These are phyloP conservation scores for Morone chrysops DNA, from an alignment of 2,113 vertebrate genomes.

Conservation along the genomic window DNA sequence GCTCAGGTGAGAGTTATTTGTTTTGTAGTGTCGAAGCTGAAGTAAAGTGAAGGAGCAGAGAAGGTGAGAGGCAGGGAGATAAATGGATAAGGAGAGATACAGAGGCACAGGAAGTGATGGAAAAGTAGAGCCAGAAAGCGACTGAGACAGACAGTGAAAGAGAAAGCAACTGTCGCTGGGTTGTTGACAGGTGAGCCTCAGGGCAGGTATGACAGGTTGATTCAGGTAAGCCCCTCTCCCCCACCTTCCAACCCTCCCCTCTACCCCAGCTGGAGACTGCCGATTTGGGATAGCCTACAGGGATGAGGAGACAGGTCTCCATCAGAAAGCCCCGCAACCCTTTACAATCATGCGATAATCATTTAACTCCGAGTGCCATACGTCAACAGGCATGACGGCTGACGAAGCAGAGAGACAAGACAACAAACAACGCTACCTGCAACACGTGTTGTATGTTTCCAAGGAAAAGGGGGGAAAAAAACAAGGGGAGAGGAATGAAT, in stretches of 20 bases:
- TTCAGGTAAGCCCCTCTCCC: slow-evolving; percentile 72
- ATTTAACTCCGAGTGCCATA: slow-evolving; percentile 70
- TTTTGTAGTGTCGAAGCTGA: slow-evolving; percentile 62
- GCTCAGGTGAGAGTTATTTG: slow-evolving; percentile 74
- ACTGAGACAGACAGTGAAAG: slow-evolving; percentile 64
- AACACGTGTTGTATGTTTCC: slow-evolving; percentile 31
- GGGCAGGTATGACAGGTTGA: slow-evolving; percentile 80
- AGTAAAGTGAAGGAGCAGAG: slow-evolving; percentile 51
- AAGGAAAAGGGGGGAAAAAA: slow-evolving; percentile 36
- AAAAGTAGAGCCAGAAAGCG: slow-evolving; percentile 62
- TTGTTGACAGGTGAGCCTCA: slow-evolving; percentile 80
- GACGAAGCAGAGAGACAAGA: slow-evolving; percentile 63
- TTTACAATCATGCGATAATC: slow-evolving; percentile 78
- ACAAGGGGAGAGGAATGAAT: slow-evolving; percentile 56
- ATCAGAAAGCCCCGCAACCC: slow-evolving; percentile 67
- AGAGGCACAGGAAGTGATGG: slow-evolving; percentile 65
- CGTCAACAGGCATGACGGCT: slow-evolving; percentile 72
- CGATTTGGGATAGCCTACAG: slow-evolving; percentile 81
- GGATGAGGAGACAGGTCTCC: slow-evolving; percentile 73
- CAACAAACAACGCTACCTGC: slow-evolving; percentile 65
- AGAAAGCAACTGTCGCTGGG: slow-evolving; percentile 73
- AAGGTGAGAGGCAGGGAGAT: slow-evolving; percentile 60
- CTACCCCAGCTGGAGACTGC: slow-evolving; percentile 71
- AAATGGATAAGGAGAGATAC: slow-evolving; percentile 60
- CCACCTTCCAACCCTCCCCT: slow-evolving; percentile 39